phyloP scores from a whole-genome alignment of 2,888 invertebrate genomes.

The Hololepta plana region DNA sequence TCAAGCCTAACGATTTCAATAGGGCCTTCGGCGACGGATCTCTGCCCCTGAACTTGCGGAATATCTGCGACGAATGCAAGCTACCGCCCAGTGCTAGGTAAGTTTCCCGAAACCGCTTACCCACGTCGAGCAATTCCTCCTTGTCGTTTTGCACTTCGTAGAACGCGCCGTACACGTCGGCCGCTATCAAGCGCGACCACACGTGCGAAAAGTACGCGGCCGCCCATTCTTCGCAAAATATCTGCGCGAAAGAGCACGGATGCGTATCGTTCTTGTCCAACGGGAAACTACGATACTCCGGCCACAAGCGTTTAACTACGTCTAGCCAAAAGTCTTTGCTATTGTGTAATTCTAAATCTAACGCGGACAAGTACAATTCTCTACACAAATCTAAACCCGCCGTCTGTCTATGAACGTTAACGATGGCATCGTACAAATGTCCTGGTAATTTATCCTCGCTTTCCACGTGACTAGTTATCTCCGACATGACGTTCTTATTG shows the following conservation, averaged over 20 bases:
- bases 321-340: conserved; percentile 68
- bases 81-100: conserved; percentile 71
- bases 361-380: conserved; percentile 61
- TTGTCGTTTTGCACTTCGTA: conserved; percentile 41
- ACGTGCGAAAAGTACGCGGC: conserved; percentile 72
- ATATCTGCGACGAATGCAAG: conserved; percentile 65
- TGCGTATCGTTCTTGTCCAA: conserved; percentile 65
- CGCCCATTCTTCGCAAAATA: conserved; percentile 68
- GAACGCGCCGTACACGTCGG: conserved; percentile 78
- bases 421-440: conserved; percentile 42
- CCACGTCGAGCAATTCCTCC: conserved; percentile 36
- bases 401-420: conserved; percentile 51
- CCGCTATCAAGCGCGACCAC: conserved; percentile 81
- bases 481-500: conserved; percentile 34
- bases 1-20: conserved; percentile 42
- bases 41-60: conserved; percentile 77
- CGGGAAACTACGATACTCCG: conserved; percentile 58
- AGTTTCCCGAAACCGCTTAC: conserved; percentile 54
- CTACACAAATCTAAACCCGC: conserved; percentile 61
- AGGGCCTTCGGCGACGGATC: conserved; percentile 78
- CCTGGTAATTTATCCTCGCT: conserved; percentile 53
- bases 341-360: conserved; percentile 70
- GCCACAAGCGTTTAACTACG: conserved; percentile 61
- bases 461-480: conserved; percentile 55
- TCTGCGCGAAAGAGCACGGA: conserved; percentile 67